Conservation (phyloP, 2,797 vertebrate species). For the Anguilla megastoma region DNA sequence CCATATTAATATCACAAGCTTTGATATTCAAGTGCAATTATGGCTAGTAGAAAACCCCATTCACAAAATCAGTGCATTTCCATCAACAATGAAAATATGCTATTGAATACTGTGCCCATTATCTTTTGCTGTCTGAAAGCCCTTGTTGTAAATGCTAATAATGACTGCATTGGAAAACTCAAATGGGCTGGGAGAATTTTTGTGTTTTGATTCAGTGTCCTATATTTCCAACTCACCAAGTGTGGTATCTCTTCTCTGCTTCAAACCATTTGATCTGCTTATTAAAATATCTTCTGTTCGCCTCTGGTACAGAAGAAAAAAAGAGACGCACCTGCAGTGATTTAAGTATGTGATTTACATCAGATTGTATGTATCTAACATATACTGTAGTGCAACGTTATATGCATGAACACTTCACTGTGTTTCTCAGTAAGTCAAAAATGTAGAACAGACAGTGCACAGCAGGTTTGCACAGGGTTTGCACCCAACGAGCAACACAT, state of each 20-base stretch:
- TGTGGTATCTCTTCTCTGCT: background rate
- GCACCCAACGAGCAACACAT: no score
- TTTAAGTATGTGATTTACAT: no score
- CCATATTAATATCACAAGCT: background rate
- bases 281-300: no score
- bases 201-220: no score
- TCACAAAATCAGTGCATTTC: background rate
- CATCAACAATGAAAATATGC: background rate
- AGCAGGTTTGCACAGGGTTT: no score
- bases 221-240: background rate
- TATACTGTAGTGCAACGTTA: no score
- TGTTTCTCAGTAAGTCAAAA: no score
- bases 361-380: no score
- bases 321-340: no score
- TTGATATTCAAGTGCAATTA: background rate
- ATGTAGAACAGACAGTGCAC: no score
- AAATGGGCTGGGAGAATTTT: background rate
- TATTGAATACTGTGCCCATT: background rate
- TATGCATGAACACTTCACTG: no score
- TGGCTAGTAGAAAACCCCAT: background rate
- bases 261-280: background rate
- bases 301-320: no score
- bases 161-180: background rate
- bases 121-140: background rate
- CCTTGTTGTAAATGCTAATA: background rate